A percentile compares a stretch with the other conserved stretches of the same genome.
Conservation (phyloP, 2,113 vertebrate genomes). For the Cheilinus undulatus region DNA sequence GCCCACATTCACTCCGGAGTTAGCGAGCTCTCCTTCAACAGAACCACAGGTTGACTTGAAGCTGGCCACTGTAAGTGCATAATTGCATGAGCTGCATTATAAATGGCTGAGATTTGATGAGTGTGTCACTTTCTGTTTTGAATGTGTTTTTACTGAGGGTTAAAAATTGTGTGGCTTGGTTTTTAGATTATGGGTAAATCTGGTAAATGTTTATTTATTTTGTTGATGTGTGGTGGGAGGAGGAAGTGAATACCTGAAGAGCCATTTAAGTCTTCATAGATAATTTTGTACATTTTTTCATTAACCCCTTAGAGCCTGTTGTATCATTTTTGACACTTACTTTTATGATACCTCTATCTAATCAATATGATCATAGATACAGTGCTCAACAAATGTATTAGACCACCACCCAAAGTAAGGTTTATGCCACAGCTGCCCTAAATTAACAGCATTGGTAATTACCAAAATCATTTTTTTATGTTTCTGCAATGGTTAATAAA, state of each 20-base stretch:
- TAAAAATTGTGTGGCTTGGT: neutral
- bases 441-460: too few relatives aligned
- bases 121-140: slow-evolving; percentile 27
- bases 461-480: too few relatives aligned
- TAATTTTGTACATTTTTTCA: slow-evolving; percentile 14
- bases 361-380: too few relatives aligned
- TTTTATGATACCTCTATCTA: too few relatives aligned
- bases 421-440: too few relatives aligned
- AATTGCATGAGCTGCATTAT: slow-evolving; percentile 47
- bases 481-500: too few relatives aligned
- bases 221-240: slow-evolving; percentile 49
- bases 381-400: too few relatives aligned
- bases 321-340: neutral
- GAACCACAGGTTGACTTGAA: slow-evolving; percentile 72
- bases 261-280: slow-evolving; percentile 9
- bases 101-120: slow-evolving; percentile 39
- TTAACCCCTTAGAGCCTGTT: slow-evolving; percentile 3
- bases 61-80: slow-evolving; percentile 82
- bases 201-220: slow-evolving; percentile 33
- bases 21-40: slow-evolving; percentile 42
- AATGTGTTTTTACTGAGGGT: slow-evolving; percentile 6
- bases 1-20: slow-evolving; percentile 55
- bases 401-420: too few relatives aligned
- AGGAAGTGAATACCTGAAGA: slow-evolving; percentile 41
- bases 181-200: slow-evolving; percentile 4